phyloP scores from a whole-genome alignment of 2,113 vertebrate genomes.

The Sylvicapra grimmia region DNA sequence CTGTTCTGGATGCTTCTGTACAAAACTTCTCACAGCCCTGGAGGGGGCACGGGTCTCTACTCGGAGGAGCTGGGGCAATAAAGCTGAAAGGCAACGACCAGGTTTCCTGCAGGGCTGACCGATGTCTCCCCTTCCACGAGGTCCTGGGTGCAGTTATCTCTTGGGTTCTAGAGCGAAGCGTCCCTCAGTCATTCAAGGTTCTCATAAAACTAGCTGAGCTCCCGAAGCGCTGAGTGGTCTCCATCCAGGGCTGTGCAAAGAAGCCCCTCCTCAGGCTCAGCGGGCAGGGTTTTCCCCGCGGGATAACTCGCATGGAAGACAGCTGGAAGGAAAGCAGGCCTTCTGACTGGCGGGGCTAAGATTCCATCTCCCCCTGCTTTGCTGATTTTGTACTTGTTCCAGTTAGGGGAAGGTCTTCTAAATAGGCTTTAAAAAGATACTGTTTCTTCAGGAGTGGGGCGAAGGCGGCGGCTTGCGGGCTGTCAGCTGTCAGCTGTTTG shows the following conservation, averaged over 20 bases:
- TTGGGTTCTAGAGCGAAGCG: conserved; percentile 53
- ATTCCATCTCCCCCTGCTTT: conserved; percentile 59
- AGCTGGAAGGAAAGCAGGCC: conserved; percentile 68
- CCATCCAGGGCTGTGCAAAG: conserved; percentile 49
- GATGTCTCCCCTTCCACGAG: accelerated
- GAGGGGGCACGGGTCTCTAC: accelerated
- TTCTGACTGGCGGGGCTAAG: conserved; percentile 54
- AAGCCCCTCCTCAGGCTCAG: conserved; percentile 59
- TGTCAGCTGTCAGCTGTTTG: neutral
- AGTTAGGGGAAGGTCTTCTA: conserved; percentile 39
- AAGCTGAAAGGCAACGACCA: accelerated
- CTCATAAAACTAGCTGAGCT: conserved; percentile 65
- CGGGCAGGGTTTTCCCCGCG: conserved; percentile 59
- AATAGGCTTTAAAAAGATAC: conserved; percentile 39
- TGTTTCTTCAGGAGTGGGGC: conserved; percentile 39
- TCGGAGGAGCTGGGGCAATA: too few species aligned
- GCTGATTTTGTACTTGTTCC: conserved; percentile 57
- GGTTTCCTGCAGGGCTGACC: accelerated
- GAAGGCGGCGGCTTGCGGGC: conserved; percentile 9
- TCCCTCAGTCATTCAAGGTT: conserved; percentile 56
- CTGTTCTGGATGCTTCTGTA: neutral
- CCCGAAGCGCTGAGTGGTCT: conserved; percentile 59
- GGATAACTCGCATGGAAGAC: conserved; percentile 62
- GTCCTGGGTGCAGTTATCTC: neutral
- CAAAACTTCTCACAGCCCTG: neutral